Percentiles rank a stretch among this genome's conserved stretches.
These are phyloP conservation scores for Schlechtendalia chinensis DNA, from an alignment of 1,140 invertebrate species.

Conservation along the genomic window DNA sequence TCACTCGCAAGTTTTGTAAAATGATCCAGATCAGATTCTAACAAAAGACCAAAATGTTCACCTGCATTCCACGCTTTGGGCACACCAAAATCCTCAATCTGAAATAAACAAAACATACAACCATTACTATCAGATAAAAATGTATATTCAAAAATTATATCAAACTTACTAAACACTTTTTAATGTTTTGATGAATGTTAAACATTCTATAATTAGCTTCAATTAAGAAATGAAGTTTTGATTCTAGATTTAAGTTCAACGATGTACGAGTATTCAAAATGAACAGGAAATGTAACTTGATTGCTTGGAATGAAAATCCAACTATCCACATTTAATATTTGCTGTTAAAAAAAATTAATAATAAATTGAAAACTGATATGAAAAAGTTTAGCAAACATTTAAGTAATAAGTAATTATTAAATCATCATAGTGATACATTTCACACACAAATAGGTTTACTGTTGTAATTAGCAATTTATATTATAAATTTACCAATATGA, in stretches of 20 bases:
- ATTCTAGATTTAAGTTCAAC: slow-evolving; percentile 11
- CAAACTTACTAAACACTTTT: slow-evolving; percentile 30
- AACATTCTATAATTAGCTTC: slow-evolving; percentile 27
- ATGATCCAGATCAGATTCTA: slow-evolving; percentile 66
- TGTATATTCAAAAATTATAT: neutral
- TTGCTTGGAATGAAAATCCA: slow-evolving; percentile 43
- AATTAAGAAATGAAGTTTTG: slow-evolving; percentile 38
- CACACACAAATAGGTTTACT: too few relatives aligned
- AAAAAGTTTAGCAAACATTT: too few relatives aligned
- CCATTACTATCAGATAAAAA: neutral
- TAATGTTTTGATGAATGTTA: neutral
- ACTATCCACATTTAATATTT: slow-evolving; percentile 52
- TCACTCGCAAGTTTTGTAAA: slow-evolving; percentile 62
- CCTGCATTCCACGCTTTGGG: slow-evolving; percentile 65
- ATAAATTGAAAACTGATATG: slow-evolving; percentile 52
- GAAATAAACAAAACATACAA: slow-evolving; percentile 50
- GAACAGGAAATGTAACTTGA: slow-evolving; percentile 50
- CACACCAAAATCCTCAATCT: slow-evolving; percentile 68
- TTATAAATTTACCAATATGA: too few relatives aligned
- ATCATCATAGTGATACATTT: neutral
- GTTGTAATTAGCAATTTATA: too few relatives aligned
- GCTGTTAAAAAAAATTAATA: slow-evolving; percentile 59
- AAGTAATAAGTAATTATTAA: neutral
- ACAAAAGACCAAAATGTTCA: slow-evolving; percentile 63
- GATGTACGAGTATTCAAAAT: slow-evolving; percentile 3